Percentiles rank a stretch among this genome's conserved stretches.
Evolutionary conservation across 1,140 invertebrate genomes (phyloP).

Genomic region (Pissodes strobi): DNA sequence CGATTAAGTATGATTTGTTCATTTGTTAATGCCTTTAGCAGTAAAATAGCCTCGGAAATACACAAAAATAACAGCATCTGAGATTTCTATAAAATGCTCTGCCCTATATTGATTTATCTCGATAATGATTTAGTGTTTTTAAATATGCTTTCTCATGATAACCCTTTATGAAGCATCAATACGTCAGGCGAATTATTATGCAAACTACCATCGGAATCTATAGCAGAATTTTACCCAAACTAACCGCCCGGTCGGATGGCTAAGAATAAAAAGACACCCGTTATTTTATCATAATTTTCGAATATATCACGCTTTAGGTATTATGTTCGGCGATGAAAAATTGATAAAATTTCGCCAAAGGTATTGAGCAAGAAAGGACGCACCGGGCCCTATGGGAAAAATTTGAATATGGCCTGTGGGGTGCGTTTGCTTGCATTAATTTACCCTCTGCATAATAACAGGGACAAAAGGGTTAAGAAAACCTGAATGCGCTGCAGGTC

Average conservation of each 20-base stretch:
- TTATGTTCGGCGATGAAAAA: conserved; percentile 27
- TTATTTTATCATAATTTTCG: conserved; percentile 27
- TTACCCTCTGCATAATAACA: conserved; percentile 18
- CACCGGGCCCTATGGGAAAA: conserved; percentile 20
- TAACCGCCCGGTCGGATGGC: conserved; percentile 24
- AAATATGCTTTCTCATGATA: conserved; percentile 3
- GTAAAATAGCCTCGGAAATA: too few species aligned
- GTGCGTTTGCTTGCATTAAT: conserved; percentile 29
- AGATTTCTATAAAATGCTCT: too few species aligned
- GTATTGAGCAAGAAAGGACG: conserved; percentile 13
- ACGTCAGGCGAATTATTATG: conserved; percentile 10
- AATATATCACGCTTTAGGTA: conserved; percentile 22
- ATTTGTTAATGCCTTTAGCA: too few species aligned
- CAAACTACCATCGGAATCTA: conserved; percentile 11
- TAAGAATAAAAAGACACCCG: conserved; percentile 25
- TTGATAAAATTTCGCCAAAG: conserved; percentile 29
- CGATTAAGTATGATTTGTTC: too few species aligned
- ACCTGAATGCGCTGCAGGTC: conserved; percentile 1
- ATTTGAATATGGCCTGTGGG: conserved; percentile 23
- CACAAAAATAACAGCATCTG: too few species aligned
- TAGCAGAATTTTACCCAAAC: conserved; percentile 20
- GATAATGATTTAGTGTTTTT: background rate
- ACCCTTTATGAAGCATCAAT: too few species aligned
- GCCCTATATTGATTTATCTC: too few species aligned
- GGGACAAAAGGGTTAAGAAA: conserved; percentile 24